A percentile compares a stretch with the other conserved stretches of the same genome.
Conservation (phyloP, 1,140 invertebrate genomes). For the Eulimnadia texana region DNA sequence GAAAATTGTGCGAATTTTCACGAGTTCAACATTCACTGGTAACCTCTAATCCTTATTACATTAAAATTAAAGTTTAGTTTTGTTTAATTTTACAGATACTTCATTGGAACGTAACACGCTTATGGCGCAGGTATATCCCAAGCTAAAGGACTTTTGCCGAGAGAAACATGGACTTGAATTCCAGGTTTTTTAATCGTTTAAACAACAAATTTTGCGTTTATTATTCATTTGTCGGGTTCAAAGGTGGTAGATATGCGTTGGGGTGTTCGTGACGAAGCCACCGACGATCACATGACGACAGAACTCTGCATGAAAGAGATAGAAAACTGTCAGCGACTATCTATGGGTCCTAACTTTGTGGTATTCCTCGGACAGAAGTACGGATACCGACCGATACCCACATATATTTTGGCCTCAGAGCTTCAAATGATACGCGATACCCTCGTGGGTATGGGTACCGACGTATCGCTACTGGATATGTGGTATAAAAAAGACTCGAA, state of each 20-base stretch:
- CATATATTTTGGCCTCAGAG: conserved; percentile 83
- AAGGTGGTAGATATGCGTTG: conserved; percentile 99
- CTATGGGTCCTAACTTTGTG: conserved; percentile 97
- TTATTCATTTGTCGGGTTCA: too few relatives aligned
- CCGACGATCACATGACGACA: conserved; percentile 97
- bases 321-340: conserved; percentile 88
- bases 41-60: neutral
- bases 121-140: conserved; percentile 96
- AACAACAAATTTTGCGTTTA: too few relatives aligned
- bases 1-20: conserved; percentile 96
- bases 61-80: neutral
- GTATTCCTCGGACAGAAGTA: conserved; percentile 97
- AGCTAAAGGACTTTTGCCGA: conserved; percentile 90
- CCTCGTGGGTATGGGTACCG: conserved; percentile 57
- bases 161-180: conserved; percentile 97
- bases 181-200: conserved; percentile 60
- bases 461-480: conserved; percentile 67
- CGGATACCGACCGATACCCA: conserved; percentile 91
- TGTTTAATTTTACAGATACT: conserved; percentile 54
- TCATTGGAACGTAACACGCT: conserved; percentile 92
- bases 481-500: conserved; percentile 97
- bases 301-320: conserved; percentile 97
- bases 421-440: conserved; percentile 74
- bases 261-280: conserved; percentile 91
- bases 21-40: conserved; percentile 97